These are phyloP conservation scores for Sclerurus mexicanus DNA, from an alignment of 2,113 vertebrate genomes.

Conservation along the genomic window DNA sequence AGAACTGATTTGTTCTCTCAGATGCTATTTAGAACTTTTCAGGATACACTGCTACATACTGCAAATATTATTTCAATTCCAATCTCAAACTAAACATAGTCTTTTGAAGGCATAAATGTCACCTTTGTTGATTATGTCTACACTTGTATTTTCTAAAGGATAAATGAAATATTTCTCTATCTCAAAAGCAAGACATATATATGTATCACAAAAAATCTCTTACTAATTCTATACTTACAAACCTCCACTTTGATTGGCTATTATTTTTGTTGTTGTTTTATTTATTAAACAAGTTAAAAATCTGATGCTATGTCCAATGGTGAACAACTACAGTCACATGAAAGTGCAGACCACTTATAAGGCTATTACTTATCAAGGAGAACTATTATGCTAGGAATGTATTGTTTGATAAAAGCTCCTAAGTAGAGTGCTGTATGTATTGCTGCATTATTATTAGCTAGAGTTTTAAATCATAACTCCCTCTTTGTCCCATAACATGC, in stretches of 20 bases:
- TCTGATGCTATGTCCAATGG: background rate
- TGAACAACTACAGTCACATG: background rate
- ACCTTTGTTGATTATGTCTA: background rate
- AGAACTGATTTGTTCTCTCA: background rate
- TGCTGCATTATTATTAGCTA: background rate
- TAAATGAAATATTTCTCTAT: background rate
- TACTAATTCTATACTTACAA: background rate
- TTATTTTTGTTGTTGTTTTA: background rate
- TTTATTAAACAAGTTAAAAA: background rate
- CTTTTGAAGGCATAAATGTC: slow-evolving; percentile 5
- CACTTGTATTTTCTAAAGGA: slow-evolving; percentile 13
- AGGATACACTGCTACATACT: slow-evolving; percentile 2
- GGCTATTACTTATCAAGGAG: background rate
- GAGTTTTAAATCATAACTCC: background rate
- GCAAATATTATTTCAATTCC: slow-evolving; percentile 44
- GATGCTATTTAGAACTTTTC: slow-evolving; percentile 3
- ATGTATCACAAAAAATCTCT: background rate
- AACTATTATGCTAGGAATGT: background rate
- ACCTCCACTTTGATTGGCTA: background rate
- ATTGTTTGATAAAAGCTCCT: background rate
- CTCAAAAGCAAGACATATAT: background rate
- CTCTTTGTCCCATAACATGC: background rate
- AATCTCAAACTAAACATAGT: slow-evolving; percentile 5
- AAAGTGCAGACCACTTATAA: background rate
- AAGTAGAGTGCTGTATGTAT: background rate